Evolutionary conservation across 2,888 invertebrate species (phyloP).

Genomic region (Drosophila prostipennis): DNA sequence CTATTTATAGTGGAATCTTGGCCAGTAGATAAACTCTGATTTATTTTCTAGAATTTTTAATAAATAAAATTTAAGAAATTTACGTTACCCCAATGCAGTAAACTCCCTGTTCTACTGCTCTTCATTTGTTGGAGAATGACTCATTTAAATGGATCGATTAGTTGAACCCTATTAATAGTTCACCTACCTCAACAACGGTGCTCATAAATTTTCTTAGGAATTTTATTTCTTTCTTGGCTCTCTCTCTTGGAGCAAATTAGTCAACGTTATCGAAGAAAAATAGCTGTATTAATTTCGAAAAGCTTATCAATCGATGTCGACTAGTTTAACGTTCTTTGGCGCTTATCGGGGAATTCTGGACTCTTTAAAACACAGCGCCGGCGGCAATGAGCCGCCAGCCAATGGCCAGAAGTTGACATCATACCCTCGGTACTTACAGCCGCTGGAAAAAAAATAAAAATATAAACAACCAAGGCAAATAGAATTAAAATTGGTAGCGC

Average conservation of each 20-base stretch:
- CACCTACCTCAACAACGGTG: conserved; percentile 48
- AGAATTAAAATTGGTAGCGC: conserved; percentile 62
- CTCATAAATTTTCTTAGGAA: conserved; percentile 33
- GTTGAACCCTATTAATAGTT: conserved; percentile 38
- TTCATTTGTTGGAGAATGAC: conserved; percentile 13
- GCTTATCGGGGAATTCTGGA: conserved; percentile 32
- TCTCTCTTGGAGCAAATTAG: conserved; percentile 44
- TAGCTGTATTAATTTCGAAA: conserved; percentile 30
- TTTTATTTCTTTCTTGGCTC: conserved; percentile 2
- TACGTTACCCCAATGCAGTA: background rate
- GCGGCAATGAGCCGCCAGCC: conserved; percentile 34
- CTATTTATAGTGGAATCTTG: background rate
- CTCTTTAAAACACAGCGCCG: conserved; percentile 34
- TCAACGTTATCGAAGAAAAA: conserved; percentile 49
- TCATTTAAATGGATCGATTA: conserved; percentile 23
- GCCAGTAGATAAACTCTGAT: background rate
- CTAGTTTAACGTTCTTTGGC: background rate
- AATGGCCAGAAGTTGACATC: conserved; percentile 49
- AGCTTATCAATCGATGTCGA: conserved; percentile 34
- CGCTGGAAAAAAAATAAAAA: conserved; percentile 16
- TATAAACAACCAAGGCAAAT: conserved; percentile 40
- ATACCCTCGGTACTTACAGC: conserved; percentile 29
- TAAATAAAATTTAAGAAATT: background rate
- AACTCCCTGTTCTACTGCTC: background rate
- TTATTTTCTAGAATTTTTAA: background rate